Base-by-base conservation (phyloP, 2,888 invertebrate genomes). In the Dasypolia templi region DNA sequence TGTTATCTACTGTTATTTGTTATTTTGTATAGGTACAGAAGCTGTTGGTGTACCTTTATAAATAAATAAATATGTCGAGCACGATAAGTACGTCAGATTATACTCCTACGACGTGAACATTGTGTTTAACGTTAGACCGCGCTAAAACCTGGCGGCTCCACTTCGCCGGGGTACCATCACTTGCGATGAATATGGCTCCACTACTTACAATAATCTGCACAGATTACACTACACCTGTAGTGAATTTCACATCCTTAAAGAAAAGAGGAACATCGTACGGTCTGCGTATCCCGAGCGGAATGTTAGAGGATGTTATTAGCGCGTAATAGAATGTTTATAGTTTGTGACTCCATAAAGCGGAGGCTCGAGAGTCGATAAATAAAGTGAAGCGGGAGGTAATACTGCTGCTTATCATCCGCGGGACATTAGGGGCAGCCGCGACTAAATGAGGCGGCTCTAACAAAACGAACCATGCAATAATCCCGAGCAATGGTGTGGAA, bases 361-460 rank as follows among this genome's bases (percentile, higher is more conserved):
- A 39, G 35, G 55, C 64, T 42, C 26, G 42, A 58, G 35, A n/a
- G 55, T 22, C 64, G 49, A 58, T 67, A 49, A 61, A 72, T 59
- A 64, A 35, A 39, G 26, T 56, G 56, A 59, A 59, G 51, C 68
- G 61, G 12, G 58, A 29, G 42, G 39, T 17, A 72, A 39, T 29
- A 58, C n/a, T 44, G 39, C 68, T 65, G 74, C 56, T 74, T 53
- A 67, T 62, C 64, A 56, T 65, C 49, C 17, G 72, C 53, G 66
- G 49, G n/a, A 71, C 67, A 69, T 79, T 69, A 67, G 75, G 42
- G 68, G 42, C 68, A 72, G 66, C 22, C 68, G 61, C 66, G 12
- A 51, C 55, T 62, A 44, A 80, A 80, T 80, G 81, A 75, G 59
- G 58, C 63, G 70, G 62, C 68, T 73, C 73, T 68, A 80, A 86